phyloP scores from a whole-genome alignment of 1,140 invertebrate species.

The Brachionus manjavacas region DNA sequence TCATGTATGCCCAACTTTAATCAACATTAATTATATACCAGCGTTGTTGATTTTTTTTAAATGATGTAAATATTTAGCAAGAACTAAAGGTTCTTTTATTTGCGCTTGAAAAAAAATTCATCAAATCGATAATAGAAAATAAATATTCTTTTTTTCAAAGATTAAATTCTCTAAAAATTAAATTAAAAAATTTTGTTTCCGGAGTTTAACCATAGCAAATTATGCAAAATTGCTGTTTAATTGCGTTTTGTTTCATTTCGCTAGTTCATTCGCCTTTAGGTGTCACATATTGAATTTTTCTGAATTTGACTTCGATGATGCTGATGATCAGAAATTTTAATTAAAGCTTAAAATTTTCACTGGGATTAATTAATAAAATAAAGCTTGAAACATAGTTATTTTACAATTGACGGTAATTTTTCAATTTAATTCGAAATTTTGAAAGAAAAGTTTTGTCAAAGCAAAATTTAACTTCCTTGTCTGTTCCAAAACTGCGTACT shows the following conservation, averaged over 20 bases:
- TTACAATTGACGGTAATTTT: background rate
- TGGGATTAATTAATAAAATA: background rate
- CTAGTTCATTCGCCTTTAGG: background rate
- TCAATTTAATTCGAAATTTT: background rate
- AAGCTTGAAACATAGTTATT: background rate
- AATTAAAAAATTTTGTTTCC: background rate
- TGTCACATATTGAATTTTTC: background rate
- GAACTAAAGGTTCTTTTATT: background rate
- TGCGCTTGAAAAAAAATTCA: background rate
- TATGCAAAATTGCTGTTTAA: background rate
- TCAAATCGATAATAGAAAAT: background rate
- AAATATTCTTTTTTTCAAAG: background rate
- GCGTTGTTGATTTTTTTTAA: background rate
- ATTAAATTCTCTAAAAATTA: background rate
- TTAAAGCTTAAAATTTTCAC: background rate
- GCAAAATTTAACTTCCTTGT: background rate
- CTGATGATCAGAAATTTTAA: constrained; percentile 2
- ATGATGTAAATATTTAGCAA: background rate
- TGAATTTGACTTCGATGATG: background rate
- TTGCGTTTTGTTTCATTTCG: background rate
- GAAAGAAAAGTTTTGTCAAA: background rate
- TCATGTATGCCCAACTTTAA: background rate
- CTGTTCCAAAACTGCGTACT: background rate
- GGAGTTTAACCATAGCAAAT: background rate
- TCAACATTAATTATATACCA: background rate